Evolutionary conservation across 2,888 invertebrate genomes (phyloP).

Genomic region (Amiota minor): DNA sequence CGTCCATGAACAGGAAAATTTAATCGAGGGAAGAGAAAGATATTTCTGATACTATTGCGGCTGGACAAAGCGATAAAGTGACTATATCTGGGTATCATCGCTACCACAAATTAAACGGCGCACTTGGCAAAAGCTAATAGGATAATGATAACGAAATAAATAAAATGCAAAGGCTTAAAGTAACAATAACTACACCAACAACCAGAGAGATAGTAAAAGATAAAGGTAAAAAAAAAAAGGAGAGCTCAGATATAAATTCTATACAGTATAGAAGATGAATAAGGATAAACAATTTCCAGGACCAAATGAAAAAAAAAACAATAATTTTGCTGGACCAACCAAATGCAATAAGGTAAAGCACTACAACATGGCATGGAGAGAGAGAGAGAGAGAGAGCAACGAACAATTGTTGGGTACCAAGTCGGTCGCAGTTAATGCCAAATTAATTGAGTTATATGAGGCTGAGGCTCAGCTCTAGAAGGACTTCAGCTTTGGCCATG

Average conservation of each 20-base stretch:
- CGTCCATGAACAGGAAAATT: not conserved
- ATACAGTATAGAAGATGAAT: not conserved
- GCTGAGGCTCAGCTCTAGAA: not conserved
- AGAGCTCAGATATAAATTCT: constrained; percentile 45
- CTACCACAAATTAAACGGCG: constrained; percentile 24
- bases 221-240: constrained; percentile 16
- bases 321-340: not conserved
- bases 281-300: constrained; percentile 49
- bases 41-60: not conserved
- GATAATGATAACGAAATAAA: constrained; percentile 65
- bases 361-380: not conserved
- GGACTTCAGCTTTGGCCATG: constrained; percentile 4
- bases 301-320: not conserved
- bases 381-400: too few species aligned
- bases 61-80: not conserved
- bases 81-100: not conserved
- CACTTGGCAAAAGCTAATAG: constrained; percentile 52
- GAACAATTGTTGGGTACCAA: too few species aligned
- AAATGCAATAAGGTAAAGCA: not conserved
- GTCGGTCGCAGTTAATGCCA: not conserved
- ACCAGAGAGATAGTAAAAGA: constrained; percentile 28
- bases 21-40: too few species aligned
- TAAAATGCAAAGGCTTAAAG: constrained; percentile 46
- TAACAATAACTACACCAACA: constrained; percentile 42
- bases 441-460: constrained; percentile 27